These are phyloP conservation scores for Diachrysia chrysitis DNA, from an alignment of 2,888 invertebrate genomes.

Conservation along the genomic window DNA sequence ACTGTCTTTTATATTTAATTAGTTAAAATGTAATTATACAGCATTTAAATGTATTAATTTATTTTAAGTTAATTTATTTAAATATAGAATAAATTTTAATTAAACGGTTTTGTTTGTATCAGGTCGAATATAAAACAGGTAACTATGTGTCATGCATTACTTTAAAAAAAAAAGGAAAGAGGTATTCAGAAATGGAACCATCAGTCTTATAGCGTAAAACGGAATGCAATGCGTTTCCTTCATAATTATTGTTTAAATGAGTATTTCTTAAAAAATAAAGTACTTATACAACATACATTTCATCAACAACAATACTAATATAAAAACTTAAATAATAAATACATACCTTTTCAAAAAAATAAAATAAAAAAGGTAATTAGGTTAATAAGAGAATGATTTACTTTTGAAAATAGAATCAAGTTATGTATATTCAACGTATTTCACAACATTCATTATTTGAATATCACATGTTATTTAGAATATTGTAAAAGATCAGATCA, in stretches of 20 bases:
- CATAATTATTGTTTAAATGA: constrained; percentile 8
- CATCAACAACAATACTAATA: neutral
- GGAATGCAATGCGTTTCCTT: constrained; percentile 20
- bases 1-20: too few relatives aligned
- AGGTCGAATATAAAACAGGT: neutral
- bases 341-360: neutral
- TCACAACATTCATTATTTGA: constrained; percentile 1
- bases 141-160: neutral
- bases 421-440: neutral
- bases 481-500: neutral
- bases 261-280: constrained; percentile 6
- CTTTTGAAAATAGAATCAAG: neutral
- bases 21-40: neutral
- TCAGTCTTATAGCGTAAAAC: constrained; percentile 38
- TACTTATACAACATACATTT: neutral
- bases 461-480: constrained; percentile 1
- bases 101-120: neutral
- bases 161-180: neutral
- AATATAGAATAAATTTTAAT: neutral
- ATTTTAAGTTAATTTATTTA: neutral
- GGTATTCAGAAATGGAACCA: constrained; percentile 14
- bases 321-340: neutral
- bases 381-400: neutral
- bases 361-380: neutral
- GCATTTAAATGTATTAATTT: neutral